Conservation (phyloP, 2,797 vertebrate genomes). For the Pseudocheirus occidentalis region DNA sequence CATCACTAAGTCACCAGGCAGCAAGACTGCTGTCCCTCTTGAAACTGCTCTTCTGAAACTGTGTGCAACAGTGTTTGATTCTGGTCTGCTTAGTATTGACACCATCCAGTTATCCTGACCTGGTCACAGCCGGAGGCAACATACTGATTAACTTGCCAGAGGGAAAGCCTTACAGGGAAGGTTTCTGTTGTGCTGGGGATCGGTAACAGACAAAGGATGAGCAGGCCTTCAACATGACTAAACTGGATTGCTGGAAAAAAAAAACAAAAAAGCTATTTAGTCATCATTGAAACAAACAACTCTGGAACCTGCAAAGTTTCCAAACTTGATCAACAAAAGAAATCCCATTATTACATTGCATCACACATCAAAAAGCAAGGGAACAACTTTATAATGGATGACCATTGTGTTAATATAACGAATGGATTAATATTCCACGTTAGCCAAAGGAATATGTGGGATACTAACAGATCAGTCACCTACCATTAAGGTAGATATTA, state of each 20-base stretch:
- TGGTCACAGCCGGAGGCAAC: not conserved
- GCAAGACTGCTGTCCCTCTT: conserved; percentile 54
- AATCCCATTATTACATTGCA: not conserved
- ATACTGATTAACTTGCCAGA: conserved; percentile 40
- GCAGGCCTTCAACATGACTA: not conserved
- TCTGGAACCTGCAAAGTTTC: not conserved
- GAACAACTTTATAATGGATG: not conserved
- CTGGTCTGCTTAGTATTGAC: conserved; percentile 43
- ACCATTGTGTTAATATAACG: not conserved
- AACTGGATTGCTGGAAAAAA: not conserved
- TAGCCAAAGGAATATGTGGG: not conserved
- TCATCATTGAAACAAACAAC: not conserved
- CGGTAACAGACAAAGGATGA: not conserved
- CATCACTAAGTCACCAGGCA: conserved; percentile 60
- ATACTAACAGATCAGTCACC: not conserved
- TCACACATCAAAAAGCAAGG: not conserved
- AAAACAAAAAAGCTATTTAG: not conserved
- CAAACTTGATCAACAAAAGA: not conserved
- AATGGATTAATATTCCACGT: not conserved
- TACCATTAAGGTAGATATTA: not conserved
- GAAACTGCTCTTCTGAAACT: conserved; percentile 67
- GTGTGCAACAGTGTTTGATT: conserved; percentile 55
- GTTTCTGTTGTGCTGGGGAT: not conserved
- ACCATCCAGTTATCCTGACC: conserved; percentile 44
- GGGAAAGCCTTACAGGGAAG: conserved; percentile 12